Evolutionary conservation across 1,140 invertebrate genomes (phyloP).

Genomic region (Drosophila cardini): DNA sequence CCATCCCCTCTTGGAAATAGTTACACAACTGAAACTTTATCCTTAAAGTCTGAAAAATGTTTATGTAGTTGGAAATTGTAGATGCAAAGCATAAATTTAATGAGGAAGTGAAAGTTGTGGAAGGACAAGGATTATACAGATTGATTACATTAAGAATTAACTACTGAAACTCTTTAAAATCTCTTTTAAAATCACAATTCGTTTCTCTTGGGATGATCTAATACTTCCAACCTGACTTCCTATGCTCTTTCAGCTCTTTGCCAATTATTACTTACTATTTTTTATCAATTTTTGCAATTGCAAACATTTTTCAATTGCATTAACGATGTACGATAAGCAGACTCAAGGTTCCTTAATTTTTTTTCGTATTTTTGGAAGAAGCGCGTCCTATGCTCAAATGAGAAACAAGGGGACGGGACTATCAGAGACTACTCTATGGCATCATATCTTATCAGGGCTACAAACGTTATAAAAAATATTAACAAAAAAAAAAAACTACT

Average conservation of each 20-base stretch:
- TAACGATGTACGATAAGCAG: slow-evolving; percentile 42
- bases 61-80: not conserved
- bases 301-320: slow-evolving; percentile 56
- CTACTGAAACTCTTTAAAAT: too few species aligned
- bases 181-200: too few species aligned
- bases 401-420: not conserved
- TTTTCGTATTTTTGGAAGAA: not conserved
- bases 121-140: too few species aligned
- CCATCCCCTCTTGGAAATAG: not conserved
- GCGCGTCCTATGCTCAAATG: slow-evolving; percentile 35
- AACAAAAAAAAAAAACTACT: not conserved
- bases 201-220: too few species aligned
- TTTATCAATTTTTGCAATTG: slow-evolving; percentile 30
- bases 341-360: slow-evolving; percentile 28
- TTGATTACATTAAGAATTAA: too few species aligned
- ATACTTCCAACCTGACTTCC: too few species aligned
- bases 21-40: not conserved
- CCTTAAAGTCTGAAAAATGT: not conserved
- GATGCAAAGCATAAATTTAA: not conserved
- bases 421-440: slow-evolving; percentile 17
- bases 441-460: slow-evolving; percentile 42
- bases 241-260: too few species aligned
- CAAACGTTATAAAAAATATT: not conserved
- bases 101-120: not conserved
- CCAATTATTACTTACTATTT: not conserved